Evolutionary conservation across 2,113 vertebrate species (phyloP).

Genomic region (Microcebus griseorufus): DNA sequence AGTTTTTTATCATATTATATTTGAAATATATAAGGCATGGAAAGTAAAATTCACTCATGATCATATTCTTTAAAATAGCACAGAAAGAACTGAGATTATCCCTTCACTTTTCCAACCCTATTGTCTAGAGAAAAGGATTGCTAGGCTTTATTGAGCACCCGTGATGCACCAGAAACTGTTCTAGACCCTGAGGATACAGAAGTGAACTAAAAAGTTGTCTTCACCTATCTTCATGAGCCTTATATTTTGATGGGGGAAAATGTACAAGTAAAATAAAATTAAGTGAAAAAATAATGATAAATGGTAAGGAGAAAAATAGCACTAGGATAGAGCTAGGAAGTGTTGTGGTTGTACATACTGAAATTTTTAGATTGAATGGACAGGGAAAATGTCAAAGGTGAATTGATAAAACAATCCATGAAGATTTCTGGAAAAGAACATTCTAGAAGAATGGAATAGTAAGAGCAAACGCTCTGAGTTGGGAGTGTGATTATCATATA

Average conservation of each 20-base stretch:
- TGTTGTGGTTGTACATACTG: background rate
- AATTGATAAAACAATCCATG: background rate
- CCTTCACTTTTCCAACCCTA: background rate
- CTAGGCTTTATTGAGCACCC: background rate
- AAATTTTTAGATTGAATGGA: background rate
- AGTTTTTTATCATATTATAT: background rate
- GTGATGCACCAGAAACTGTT: background rate
- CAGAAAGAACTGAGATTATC: background rate
- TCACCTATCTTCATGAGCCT: background rate
- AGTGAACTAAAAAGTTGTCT: background rate
- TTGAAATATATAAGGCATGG: background rate
- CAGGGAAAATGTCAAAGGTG: background rate
- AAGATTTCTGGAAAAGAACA: background rate
- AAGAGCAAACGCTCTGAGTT: background rate
- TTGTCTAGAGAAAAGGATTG: background rate
- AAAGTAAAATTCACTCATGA: background rate
- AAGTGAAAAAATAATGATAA: background rate
- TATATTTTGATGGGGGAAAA: background rate
- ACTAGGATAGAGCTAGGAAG: background rate
- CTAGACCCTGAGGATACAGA: background rate
- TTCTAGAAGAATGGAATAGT: background rate
- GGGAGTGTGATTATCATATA: background rate
- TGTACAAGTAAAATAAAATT: background rate
- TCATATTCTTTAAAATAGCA: background rate
- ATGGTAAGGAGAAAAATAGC: background rate